phyloP scores from a whole-genome alignment of 2,888 invertebrate genomes.

The Latrodectus elegans region DNA sequence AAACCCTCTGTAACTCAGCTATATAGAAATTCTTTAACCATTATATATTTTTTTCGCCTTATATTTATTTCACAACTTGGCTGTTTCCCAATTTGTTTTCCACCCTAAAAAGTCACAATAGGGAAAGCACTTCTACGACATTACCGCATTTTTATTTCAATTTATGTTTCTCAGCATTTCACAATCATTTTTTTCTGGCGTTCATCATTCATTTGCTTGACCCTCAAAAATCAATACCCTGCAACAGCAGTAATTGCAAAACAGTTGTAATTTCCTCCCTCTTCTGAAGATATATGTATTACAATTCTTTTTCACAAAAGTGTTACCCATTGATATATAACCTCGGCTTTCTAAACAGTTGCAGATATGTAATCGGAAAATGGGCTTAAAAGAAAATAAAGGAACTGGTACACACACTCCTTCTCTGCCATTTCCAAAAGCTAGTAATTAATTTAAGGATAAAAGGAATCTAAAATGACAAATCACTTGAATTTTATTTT shows the following conservation, averaged over 20 bases:
- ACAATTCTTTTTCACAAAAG: neutral
- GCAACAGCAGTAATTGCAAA: slow-evolving; percentile 35
- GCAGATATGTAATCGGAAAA: slow-evolving; percentile 27
- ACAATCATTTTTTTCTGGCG: slow-evolving; percentile 3
- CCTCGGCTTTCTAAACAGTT: slow-evolving; percentile 18
- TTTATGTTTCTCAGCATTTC: slow-evolving; percentile 16
- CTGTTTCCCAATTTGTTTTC: slow-evolving; percentile 47
- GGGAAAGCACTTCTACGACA: slow-evolving; percentile 17
- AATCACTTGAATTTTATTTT: slow-evolving; percentile 45
- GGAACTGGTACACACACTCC: neutral
- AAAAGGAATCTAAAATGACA: slow-evolving; percentile 43
- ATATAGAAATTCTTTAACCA: slow-evolving; percentile 9
- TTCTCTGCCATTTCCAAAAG: slow-evolving; percentile 27
- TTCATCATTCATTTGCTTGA: neutral
- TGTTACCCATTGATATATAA: slow-evolving; percentile 25
- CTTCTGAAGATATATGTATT: slow-evolving; percentile 32
- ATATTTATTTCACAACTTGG: slow-evolving; percentile 50
- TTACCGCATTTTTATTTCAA: slow-evolving; percentile 9
- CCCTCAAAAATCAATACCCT: slow-evolving; percentile 23
- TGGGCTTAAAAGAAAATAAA: neutral
- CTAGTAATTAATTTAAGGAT: slow-evolving; percentile 43
- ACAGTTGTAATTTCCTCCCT: slow-evolving; percentile 16
- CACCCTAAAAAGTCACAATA: slow-evolving; percentile 50
- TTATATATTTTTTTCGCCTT: slow-evolving; percentile 18
- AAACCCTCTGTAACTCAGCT: neutral